Conservation (phyloP, 2,888 invertebrate species). For the Choreutis nemorana region DNA sequence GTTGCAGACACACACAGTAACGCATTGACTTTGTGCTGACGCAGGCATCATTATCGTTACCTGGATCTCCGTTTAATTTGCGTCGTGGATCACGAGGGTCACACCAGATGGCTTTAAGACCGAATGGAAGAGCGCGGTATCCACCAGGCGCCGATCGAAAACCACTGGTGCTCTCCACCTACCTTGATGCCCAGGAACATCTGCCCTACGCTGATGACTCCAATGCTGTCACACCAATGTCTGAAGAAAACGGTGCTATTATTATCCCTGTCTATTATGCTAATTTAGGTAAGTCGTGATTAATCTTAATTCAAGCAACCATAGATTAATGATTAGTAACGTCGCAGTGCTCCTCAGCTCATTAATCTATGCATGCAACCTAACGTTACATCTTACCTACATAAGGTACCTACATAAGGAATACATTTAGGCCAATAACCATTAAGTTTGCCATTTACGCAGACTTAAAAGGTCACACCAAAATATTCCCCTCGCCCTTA, state of each 20-base stretch:
- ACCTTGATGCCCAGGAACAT: slow-evolving; percentile 93
- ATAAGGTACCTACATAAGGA: too few relatives aligned
- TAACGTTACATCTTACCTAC: too few relatives aligned
- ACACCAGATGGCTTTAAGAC: slow-evolving; percentile 88
- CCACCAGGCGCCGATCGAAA: slow-evolving; percentile 89
- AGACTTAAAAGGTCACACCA: too few relatives aligned
- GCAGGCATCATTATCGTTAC: slow-evolving; percentile 96
- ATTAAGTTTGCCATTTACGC: too few relatives aligned
- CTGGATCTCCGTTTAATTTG: slow-evolving; percentile 95
- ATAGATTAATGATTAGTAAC: background rate
- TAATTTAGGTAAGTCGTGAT: slow-evolving; percentile 71
- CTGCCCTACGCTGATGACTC: slow-evolving; percentile 98
- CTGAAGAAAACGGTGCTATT: slow-evolving; percentile 96
- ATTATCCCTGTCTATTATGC: slow-evolving; percentile 91
- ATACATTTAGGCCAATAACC: too few relatives aligned
- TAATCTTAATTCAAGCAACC: slow-evolving; percentile 1
- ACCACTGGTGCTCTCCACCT: slow-evolving; percentile 92
- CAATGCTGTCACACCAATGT: slow-evolving; percentile 97
- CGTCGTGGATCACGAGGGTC: slow-evolving; percentile 90
- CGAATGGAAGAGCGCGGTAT: slow-evolving; percentile 80
- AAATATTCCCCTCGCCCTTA: too few relatives aligned
- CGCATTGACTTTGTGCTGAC: slow-evolving; percentile 19
- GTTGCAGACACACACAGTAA: slow-evolving; percentile 2
- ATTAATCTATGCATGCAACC: too few relatives aligned
- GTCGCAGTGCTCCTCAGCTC: too few relatives aligned